A percentile compares a stretch with the other conserved stretches of the same genome.
phyloP scores from a whole-genome alignment of 2,888 invertebrate species.

The Diabrotica balteata region DNA sequence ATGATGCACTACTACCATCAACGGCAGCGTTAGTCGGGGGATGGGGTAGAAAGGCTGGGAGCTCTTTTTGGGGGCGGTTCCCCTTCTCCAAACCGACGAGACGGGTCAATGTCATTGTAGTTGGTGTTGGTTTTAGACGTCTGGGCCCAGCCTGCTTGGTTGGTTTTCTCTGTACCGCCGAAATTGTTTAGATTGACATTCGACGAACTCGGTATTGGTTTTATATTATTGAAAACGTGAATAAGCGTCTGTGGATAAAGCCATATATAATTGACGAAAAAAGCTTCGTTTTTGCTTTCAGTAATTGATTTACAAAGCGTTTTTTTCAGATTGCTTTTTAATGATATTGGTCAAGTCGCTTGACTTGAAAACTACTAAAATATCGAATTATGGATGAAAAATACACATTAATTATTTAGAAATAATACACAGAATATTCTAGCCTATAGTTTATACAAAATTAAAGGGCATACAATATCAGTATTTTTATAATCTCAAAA shows the following conservation, averaged over 20 bases:
- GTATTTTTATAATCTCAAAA: too few relatives aligned
- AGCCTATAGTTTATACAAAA: too few relatives aligned
- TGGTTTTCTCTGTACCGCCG: constrained; percentile 12
- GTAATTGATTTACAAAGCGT: too few relatives aligned
- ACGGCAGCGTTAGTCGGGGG: constrained; percentile 12
- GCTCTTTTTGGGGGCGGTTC: constrained; percentile 12
- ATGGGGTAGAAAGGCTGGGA: constrained; percentile 9
- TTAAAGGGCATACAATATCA: too few relatives aligned
- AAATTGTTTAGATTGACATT: constrained; percentile 10
- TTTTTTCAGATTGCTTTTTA: too few relatives aligned
- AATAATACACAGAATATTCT: too few relatives aligned
- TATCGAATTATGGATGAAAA: too few relatives aligned
- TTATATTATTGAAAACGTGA: background rate
- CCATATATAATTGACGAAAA: too few relatives aligned
- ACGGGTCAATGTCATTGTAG: constrained; percentile 47
- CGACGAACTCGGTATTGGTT: constrained; percentile 3
- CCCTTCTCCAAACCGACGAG: constrained; percentile 21
- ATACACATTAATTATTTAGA: too few relatives aligned
- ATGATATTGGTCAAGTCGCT: too few relatives aligned
- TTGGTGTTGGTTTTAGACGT: constrained; percentile 37
- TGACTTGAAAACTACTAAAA: too few relatives aligned
- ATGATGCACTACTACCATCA: constrained; percentile 17
- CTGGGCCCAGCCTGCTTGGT: constrained; percentile 41
- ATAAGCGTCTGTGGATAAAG: background rate
- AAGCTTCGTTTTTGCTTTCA: too few relatives aligned